Conservation (phyloP, 2,113 vertebrate species). For the Tricholaema leucomelas region DNA sequence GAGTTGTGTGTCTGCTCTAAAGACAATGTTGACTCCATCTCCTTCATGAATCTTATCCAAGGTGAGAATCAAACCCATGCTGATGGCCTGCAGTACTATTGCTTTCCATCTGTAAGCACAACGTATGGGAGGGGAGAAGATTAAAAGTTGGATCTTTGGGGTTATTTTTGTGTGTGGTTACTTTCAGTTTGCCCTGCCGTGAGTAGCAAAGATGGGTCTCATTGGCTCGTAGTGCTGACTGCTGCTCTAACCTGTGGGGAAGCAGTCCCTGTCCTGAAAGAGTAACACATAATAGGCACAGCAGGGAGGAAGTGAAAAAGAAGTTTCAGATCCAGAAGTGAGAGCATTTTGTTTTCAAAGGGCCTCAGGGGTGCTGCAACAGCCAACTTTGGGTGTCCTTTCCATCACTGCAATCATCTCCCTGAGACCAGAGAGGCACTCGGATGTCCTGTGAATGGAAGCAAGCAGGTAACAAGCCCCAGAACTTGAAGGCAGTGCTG, state of each 20-base stretch:
- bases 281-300: fast-evolving
- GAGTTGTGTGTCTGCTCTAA: background rate
- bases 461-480: no score
- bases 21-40: background rate
- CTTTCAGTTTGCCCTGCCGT: background rate
- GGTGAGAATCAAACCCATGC: background rate
- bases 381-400: no score
- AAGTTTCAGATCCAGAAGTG: background rate
- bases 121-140: no score
- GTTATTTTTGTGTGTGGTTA: background rate
- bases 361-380: no score
- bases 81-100: background rate
- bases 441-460: no score
- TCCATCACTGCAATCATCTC: no score
- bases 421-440: no score
- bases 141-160: background rate
- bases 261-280: background rate
- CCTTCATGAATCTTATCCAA: background rate
- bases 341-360: background rate
- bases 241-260: background rate
- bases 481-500: no score
- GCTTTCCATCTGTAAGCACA: background rate
- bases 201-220: background rate
- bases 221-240: background rate
- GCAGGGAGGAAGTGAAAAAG: background rate